Evolutionary conservation across 2,113 vertebrate genomes (phyloP), one percentile per base, ranked within the genome.

Genomic region (Nothobranchius furzeri): DNA sequence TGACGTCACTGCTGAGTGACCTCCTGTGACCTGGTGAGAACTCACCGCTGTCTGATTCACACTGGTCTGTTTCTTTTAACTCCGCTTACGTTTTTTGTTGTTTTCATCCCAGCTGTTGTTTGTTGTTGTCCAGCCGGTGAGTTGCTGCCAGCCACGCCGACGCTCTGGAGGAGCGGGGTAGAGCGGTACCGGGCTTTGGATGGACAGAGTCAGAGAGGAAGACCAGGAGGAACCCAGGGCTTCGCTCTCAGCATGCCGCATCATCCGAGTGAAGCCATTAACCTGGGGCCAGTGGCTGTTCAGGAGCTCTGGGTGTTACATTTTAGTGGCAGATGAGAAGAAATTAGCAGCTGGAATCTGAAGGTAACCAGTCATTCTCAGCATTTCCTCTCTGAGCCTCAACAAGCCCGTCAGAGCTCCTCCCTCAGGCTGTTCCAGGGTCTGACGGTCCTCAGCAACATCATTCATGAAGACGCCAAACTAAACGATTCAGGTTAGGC

Each of bases 251-350:
- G 64, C 66, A 74, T 57, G 70, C 81, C 77, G 71, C 62, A 74
- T 84, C 85, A 89, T 79, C 64, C 52, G 30, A 30, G 84, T 50
- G 48, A 76, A 78, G 64, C 81, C 79, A 80, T 81, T 88, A 81
- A 86, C 88, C 83, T 84, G 60, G 30, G 83, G 72, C 67, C 77
- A 64, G 60, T 76, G 70, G 75, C 71, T 73, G 56, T 64, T 62
- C 50, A 45, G 63, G 60, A 30, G 72, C 46, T 59, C 59, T 30
- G 84, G 87, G 87, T 82, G 83, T 81, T 66, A 76, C 79, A 87
- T 91, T 90, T 89, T 84, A 11, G 78, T 75, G 79, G 79, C 73
- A 66, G 84, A 87, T 76, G 76, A 88, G 89, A 73, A 85, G 84
- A 78, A 81, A 82, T 14, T 68, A 76, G 60, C 76, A 81, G 15